These are phyloP conservation scores for Fragum whitleyi DNA, from an alignment of 2,888 invertebrate genomes.

Conservation along the genomic window DNA sequence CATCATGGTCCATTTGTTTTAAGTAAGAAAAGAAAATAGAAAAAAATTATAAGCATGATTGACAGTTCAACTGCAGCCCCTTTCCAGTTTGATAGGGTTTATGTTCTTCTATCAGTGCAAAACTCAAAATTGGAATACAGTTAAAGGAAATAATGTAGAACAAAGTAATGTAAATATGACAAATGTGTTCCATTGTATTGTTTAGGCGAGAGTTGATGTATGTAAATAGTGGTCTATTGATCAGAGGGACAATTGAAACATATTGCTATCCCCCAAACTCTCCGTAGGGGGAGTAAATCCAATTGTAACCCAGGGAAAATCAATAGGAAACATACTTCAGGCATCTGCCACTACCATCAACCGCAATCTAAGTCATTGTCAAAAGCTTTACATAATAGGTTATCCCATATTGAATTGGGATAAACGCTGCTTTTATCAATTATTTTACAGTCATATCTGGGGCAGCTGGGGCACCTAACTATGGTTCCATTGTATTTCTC, in stretches of 20 bases:
- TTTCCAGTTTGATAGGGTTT: no score
- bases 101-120: no score
- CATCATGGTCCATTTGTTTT: no score
- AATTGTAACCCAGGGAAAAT: constrained; percentile 22
- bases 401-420: no score
- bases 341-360: background rate
- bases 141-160: background rate
- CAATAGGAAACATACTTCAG: constrained; percentile 10
- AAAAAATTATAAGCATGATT: no score
- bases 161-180: background rate
- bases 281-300: constrained; percentile 39
- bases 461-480: no score
- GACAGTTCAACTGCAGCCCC: no score
- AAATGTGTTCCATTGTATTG: background rate
- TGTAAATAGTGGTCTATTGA: constrained; percentile 55
- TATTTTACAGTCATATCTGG: no score
- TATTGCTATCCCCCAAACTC: constrained; percentile 33
- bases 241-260: constrained; percentile 48
- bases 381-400: no score
- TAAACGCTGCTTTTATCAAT: no score
- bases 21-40: no score
- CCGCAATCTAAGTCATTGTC: background rate
- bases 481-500: no score
- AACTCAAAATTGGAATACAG: background rate
- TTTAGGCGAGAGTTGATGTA: background rate